Base-by-base conservation (phyloP, 1,140 invertebrate genomes). In the Lepidurus apus region DNA sequence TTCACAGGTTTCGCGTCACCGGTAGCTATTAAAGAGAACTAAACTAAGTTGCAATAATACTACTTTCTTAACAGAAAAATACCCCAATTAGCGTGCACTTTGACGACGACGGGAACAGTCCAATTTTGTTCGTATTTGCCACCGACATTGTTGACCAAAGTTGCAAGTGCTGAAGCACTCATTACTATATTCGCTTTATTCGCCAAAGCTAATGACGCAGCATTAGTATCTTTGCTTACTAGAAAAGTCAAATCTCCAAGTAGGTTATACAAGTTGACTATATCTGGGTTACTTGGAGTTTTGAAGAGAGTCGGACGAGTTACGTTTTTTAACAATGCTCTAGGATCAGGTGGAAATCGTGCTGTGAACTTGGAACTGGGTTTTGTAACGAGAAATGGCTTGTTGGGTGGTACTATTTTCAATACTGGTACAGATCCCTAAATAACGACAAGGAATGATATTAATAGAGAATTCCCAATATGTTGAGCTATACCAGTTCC, bases 201-300 rank as follows among this genome's bases (percentile, higher is more conserved):
- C 17, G 53, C 53, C 53, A 65, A 65, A 65, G 53, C 53, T 21
- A 65, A 21, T 65, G 53, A 65, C 17, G 53, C 53, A 65, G 53
- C 53, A 65, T 65, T 65, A 7, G 53, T 17, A 65, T 65, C 53
- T 9, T 65, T 65, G 21, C 53, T 65, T 65, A 65, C 53, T 65
- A 65, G 3, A 65, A 65, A 65, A 65, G 9, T 21, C 8, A 6
- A 7, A 65, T n/a, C 21, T 13, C 53, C 6, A 65, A 9, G 53
- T 13, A n/a, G 53, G 21, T n/a, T 21, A 65, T 65, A 65, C 53
- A n/a, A 65, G 9, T 7, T 65, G 34, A 34, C 34, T 34, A 34
- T 34, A 34, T 65, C 53, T 17, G 13, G 6, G 53, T n/a, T 65
- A 65, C 53, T 65, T 65, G 53, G 53, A 65, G 53, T 65, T 65